Evolutionary conservation across 2,797 vertebrate genomes (phyloP).

Genomic region (Carcharodon carcharias): DNA sequence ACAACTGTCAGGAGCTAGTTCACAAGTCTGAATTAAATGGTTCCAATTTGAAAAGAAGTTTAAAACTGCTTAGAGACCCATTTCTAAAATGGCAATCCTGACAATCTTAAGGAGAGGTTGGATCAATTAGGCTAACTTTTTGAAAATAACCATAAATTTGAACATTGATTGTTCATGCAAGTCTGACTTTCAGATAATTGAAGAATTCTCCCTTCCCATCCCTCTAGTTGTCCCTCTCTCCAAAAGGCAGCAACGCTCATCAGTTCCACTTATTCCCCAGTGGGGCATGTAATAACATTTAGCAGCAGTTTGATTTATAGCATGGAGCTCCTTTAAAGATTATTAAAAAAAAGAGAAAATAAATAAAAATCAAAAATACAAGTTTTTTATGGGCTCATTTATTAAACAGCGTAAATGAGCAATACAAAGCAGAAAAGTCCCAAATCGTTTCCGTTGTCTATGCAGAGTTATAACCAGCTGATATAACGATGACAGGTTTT

Average conservation of each 20-base stretch:
- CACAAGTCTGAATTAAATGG: not conserved
- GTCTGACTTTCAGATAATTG: not conserved
- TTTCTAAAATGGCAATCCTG: not conserved
- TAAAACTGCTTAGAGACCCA: not conserved
- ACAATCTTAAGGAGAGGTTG: not conserved
- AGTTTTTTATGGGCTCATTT: not conserved
- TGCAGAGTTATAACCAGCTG: not conserved
- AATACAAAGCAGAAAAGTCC: not conserved
- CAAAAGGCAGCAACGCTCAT: not conserved
- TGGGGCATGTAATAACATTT: not conserved
- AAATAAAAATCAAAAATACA: not conserved
- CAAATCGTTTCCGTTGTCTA: not conserved
- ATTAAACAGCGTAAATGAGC: not conserved
- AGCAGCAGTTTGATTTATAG: not conserved
- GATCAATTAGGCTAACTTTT: not conserved
- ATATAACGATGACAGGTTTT: not conserved
- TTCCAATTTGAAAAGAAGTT: not conserved
- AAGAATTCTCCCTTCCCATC: not conserved
- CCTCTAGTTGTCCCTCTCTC: not conserved
- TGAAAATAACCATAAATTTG: not conserved
- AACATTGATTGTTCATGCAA: not conserved
- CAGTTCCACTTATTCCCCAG: not conserved
- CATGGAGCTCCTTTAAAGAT: not conserved
- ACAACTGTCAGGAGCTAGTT: not conserved
- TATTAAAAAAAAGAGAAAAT: not conserved